Conservation (phyloP, 2,797 vertebrate species). For the Epinephelus malabaricus region DNA sequence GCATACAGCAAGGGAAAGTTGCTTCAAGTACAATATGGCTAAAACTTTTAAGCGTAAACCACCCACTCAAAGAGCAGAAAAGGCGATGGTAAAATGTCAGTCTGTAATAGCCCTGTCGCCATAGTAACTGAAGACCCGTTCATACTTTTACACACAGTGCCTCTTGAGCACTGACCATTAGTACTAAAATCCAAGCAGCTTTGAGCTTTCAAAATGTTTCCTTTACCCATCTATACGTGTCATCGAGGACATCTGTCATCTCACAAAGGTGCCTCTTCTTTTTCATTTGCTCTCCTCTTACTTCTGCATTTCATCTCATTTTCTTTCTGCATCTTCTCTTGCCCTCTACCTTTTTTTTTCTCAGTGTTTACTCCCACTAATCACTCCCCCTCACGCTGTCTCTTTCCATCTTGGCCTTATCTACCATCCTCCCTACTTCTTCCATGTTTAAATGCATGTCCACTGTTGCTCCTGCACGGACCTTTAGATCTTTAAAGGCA, state of each 20-base stretch:
- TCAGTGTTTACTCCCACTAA: background rate
- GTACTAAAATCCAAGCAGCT: constrained; percentile 40
- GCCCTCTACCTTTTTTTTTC: background rate
- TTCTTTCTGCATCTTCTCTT: background rate
- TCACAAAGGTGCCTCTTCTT: constrained; percentile 17
- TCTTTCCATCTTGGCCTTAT: background rate
- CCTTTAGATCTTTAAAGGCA: background rate
- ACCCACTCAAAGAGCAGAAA: constrained; percentile 61
- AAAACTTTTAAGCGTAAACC: constrained; percentile 57
- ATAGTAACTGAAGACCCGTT: constrained; percentile 72
- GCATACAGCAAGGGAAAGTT: constrained; percentile 51
- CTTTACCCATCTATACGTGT: constrained; percentile 35
- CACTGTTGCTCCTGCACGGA: background rate
- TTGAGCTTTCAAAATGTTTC: constrained; percentile 43
- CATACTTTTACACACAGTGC: constrained; percentile 56
- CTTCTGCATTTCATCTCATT: background rate
- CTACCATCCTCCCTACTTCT: background rate
- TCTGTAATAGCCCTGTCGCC: constrained; percentile 67
- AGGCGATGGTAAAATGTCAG: constrained; percentile 61
- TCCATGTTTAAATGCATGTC: background rate
- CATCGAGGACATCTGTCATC: background rate
- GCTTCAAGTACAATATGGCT: constrained; percentile 25
- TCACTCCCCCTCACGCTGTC: constrained; percentile 9
- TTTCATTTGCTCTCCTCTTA: background rate
- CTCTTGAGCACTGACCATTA: constrained; percentile 65